Evolutionary conservation across 64 coral and sea anemone species (phyloP), one percentile per base, ranked within the genome.

Genomic region (Porites australiensis): DNA sequence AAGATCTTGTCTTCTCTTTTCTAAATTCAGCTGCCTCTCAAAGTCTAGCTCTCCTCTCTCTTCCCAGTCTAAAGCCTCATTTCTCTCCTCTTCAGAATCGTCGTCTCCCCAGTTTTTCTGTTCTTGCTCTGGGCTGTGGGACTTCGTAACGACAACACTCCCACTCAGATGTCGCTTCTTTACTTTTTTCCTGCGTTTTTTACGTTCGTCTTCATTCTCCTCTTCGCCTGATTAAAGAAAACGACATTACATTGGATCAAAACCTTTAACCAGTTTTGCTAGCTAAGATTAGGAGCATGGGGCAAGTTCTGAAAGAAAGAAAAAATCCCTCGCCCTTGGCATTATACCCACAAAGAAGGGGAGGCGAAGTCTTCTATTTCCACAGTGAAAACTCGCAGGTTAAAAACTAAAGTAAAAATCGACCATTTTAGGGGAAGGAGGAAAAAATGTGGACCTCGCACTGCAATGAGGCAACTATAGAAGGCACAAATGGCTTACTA

Each of bases 31-130:
- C 44, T 97, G 95, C 16, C 89, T 82, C 61, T 97, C 82, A 77
- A 66, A 97, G 58, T 97, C 95, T 15, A 97, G 57, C 58, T 97
- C 95, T 13, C 92, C 95, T 8, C 93, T 92, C 11, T 97, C 88
- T 83, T 97, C 95, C 95, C 95, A 94, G 55, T 94, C 80, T 67
- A 87, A 64, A 37, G 27, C 1, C 13, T 69, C 95, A 50, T 72
- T 90, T 43, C 79, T 82, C 19, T 74, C 90, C 50, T 89, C 72
- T 4, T 87, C 86, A 27, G 68, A 87, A 5, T 88, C 83, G 18
- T 96, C 86, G 2, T 92, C 75, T 37, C 71, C 95, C 90, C 90
- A 93, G 23, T 96, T 87, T 44, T 22, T 88, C 50, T 86, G 71
- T 9, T 88, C 88, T 68, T 87, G 77, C n/a, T 79, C 79, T 82